These are phyloP conservation scores for Oscheius sp. DNA, from an alignment of 2,888 invertebrate species.

Conservation along the genomic window DNA sequence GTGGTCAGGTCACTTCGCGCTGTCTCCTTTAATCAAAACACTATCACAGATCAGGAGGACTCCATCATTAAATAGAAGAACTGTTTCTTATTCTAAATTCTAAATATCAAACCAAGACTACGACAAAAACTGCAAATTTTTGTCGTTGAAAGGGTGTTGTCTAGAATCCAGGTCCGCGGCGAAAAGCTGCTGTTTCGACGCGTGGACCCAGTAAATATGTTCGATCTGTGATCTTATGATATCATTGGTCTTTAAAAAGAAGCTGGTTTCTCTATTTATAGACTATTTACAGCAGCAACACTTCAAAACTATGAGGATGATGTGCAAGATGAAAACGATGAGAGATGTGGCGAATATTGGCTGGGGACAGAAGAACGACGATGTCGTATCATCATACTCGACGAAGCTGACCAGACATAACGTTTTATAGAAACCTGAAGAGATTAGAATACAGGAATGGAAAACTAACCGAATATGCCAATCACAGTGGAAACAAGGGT, in stretches of 20 bases:
- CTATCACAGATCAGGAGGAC: too few relatives aligned
- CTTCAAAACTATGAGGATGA: slow-evolving; percentile 52
- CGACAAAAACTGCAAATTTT: too few relatives aligned
- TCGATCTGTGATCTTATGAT: slow-evolving; percentile 9
- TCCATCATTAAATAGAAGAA: too few relatives aligned
- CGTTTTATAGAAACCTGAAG: slow-evolving; percentile 54
- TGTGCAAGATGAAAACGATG: slow-evolving; percentile 50
- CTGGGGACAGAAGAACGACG: slow-evolving; percentile 48
- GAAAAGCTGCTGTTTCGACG: background rate
- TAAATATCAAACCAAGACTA: too few relatives aligned
- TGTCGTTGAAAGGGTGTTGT: too few relatives aligned
- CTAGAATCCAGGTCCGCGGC: background rate
- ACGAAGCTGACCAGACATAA: slow-evolving; percentile 50
- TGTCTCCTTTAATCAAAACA: too few relatives aligned
- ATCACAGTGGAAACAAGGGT: slow-evolving; percentile 46
- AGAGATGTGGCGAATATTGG: slow-evolving; percentile 53
- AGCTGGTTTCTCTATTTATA: background rate
- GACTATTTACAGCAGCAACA: slow-evolving; percentile 56
- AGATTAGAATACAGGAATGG: background rate
- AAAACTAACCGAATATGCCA: slow-evolving; percentile 46
- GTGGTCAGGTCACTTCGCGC: background rate
- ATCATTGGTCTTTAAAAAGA: background rate
- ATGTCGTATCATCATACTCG: slow-evolving; percentile 42
- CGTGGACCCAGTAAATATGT: background rate
- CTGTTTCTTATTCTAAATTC: too few relatives aligned